Evolutionary conservation across 2,113 vertebrate genomes (phyloP).

Genomic region (Synodontis membranacea): DNA sequence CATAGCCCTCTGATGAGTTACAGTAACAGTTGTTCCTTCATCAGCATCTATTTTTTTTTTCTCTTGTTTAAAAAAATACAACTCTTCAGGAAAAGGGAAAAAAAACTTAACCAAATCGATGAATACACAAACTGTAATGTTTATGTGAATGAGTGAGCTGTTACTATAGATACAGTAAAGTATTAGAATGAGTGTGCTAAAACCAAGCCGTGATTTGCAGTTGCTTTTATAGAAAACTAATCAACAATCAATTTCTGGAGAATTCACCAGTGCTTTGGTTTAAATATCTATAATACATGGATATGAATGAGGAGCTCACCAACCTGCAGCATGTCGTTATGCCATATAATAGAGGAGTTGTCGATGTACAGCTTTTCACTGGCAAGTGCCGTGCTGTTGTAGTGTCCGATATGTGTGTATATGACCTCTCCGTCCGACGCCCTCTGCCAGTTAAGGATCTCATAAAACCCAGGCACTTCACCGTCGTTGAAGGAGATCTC

Average conservation of each 20-base stretch:
- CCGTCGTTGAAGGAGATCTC: slow-evolving; percentile 68
- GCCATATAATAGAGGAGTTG: slow-evolving; percentile 78
- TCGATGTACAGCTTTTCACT: slow-evolving; percentile 61
- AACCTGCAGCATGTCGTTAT: slow-evolving; percentile 70
- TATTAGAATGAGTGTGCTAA: too few species aligned
- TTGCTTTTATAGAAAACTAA: not conserved
- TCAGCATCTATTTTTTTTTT: not conserved
- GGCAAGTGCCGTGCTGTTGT: slow-evolving; percentile 56
- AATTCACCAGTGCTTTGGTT: not conserved
- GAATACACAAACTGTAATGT: not conserved
- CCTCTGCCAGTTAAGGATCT: slow-evolving; percentile 82
- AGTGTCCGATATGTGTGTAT: slow-evolving; percentile 74
- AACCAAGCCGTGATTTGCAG: too few species aligned
- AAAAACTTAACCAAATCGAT: not conserved
- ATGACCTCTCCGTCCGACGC: slow-evolving; percentile 63
- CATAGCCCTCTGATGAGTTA: not conserved
- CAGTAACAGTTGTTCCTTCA: not conserved
- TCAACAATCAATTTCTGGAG: not conserved
- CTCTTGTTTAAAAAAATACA: too few species aligned
- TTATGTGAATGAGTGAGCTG: not conserved
- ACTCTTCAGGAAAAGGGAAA: not conserved
- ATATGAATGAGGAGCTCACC: slow-evolving; percentile 44
- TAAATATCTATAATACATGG: not conserved
- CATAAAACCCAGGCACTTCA: slow-evolving; percentile 75
- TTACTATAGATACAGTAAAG: not conserved